Evolutionary conservation across 2,113 vertebrate species (phyloP).

Genomic region (Hypomesus transpacificus): DNA sequence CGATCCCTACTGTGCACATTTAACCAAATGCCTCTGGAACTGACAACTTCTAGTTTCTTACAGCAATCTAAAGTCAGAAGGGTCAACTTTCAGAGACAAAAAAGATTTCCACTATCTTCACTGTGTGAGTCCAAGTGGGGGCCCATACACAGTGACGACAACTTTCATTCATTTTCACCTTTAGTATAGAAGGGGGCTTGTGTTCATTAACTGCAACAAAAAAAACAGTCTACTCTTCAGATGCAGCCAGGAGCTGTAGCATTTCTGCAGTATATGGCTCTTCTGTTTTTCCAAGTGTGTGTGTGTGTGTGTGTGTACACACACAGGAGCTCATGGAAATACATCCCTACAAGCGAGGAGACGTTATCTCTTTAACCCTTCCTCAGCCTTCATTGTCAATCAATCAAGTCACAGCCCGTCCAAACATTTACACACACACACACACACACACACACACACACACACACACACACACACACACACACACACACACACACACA

Average conservation of each 20-base stretch:
- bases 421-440: constrained; percentile 11
- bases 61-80: not conserved
- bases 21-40: not conserved
- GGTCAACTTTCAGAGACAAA: not conserved
- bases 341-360: constrained; percentile 15
- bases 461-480: constrained; percentile 3
- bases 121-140: no score
- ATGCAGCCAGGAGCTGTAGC: no score
- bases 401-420: constrained; percentile 22
- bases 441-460: constrained; percentile 1
- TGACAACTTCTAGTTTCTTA: not conserved
- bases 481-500: constrained; percentile 1
- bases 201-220: no score
- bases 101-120: no score
- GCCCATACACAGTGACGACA: no score
- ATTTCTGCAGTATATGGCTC: no score
- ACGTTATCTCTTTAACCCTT: constrained; percentile 11
- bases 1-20: not conserved
- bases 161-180: no score
- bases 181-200: no score
- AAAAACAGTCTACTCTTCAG: no score
- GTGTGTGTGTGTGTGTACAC: not conserved
- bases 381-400: constrained; percentile 13
- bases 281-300: no score
- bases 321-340: constrained; percentile 5